Evolutionary conservation across 1,140 invertebrate species (phyloP), one percentile per base, ranked within the genome.

Genomic region (Archivesica marissinica): DNA sequence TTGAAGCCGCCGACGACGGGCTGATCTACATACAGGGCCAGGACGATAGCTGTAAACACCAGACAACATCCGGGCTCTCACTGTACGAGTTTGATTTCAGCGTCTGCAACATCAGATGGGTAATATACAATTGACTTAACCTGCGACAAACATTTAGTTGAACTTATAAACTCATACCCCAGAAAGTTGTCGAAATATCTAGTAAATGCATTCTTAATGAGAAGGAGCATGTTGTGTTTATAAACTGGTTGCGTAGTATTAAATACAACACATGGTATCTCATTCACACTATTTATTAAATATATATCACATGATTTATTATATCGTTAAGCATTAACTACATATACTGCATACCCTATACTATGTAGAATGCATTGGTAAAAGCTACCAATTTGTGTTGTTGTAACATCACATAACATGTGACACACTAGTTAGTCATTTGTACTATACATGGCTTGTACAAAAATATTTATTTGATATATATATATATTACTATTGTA

Each of bases 61-160:
- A 44, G 33, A 87, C 86, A 15, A 66, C 76, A 47, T 28, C 54
- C 0, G 70, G 50, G 0, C 13, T 56, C 23, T 47, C 56, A 7
- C 44, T 81, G 25, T 87, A 87, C 25, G 56, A 85, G 33, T 87
- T 87, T 28, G 86, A 87, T 39, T 87, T 87, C 64, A 56, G 1
- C 9, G 39, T 33, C 3, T 87, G 86, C 75, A 74, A 74, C 9
- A 85, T 87, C n/a, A 4, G 81, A 72, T 87, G 86, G 86, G 86
- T 87, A 82, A 44, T 47, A 47, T 38, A 39, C n/a, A 28, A 9
- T 61, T n/a, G 15, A 15, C 9, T 11, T 7, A 28, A 1, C 25
- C 6, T 47, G 72, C 3, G 2, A 33, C 23, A 11, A 23, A 23
- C 4, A 23, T 15, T 17, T 23, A 20, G 54, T 28, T 52, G 20